Conservation (phyloP, 2,888 invertebrate species). For the Drosophila picticornis region DNA sequence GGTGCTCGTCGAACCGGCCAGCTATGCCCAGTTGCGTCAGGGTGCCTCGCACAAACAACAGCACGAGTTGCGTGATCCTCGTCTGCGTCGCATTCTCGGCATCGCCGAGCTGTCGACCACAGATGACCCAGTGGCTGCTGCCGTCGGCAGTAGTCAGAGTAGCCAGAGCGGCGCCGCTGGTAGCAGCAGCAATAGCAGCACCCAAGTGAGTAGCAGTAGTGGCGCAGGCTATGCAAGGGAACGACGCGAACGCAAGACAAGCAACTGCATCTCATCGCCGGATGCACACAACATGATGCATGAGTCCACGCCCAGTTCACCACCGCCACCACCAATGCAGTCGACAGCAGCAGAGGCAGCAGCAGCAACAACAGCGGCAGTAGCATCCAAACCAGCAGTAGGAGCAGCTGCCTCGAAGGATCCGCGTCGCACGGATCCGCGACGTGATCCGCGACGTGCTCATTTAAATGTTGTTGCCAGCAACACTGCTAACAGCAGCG, state of each 20-base stretch:
- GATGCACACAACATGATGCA: slow-evolving; percentile 42
- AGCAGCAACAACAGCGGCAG: not conserved
- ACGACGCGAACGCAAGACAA: slow-evolving; percentile 59
- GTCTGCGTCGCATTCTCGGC: slow-evolving; percentile 89
- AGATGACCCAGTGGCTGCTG: slow-evolving; percentile 4
- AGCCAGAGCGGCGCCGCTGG: not conserved
- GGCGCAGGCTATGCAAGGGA: slow-evolving; percentile 8
- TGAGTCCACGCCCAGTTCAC: slow-evolving; percentile 58
- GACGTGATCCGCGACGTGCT: slow-evolving; percentile 65
- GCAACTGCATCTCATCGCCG: slow-evolving; percentile 75
- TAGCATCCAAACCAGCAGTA: not conserved
- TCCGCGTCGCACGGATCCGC: slow-evolving; percentile 63
- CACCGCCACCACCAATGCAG: slow-evolving; percentile 18
- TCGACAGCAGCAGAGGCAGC: not conserved
- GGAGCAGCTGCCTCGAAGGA: slow-evolving; percentile 2
- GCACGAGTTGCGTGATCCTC: slow-evolving; percentile 91
- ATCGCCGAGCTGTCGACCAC: slow-evolving; percentile 86
- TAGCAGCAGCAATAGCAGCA: too few species aligned
- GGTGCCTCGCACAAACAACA: slow-evolving; percentile 89
- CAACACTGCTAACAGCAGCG: not conserved
- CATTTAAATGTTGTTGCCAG: slow-evolving; percentile 26
- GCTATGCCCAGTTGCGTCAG: slow-evolving; percentile 90
- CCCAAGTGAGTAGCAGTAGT: not conserved
- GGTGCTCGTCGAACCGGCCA: slow-evolving; percentile 90
- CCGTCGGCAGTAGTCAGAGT: not conserved